These are phyloP conservation scores for Ochropleura leucogaster DNA, from an alignment of 2,888 invertebrate genomes.

Conservation along the genomic window DNA sequence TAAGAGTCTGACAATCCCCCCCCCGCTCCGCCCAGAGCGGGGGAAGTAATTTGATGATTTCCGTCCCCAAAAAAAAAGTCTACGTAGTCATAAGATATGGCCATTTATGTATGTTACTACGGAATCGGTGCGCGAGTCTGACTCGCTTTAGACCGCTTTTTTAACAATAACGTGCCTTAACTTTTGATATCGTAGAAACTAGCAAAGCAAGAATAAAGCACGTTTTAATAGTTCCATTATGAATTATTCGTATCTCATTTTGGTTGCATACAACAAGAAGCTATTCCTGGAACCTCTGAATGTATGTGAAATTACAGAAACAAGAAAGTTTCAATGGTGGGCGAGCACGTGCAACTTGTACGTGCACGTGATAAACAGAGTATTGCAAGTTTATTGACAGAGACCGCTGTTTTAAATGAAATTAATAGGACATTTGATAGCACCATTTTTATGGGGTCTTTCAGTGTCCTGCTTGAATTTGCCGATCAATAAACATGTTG, in stretches of 20 bases:
- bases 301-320: background rate
- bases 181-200: too few species aligned
- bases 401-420: background rate
- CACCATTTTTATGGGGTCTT: background rate
- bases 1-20: too few species aligned
- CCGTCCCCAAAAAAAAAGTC: too few species aligned
- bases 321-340: background rate
- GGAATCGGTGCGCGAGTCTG: too few species aligned
- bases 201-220: background rate
- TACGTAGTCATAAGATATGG: too few species aligned
- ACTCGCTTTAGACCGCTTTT: too few species aligned
- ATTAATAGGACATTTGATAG: background rate
- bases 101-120: too few species aligned
- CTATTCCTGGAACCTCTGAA: background rate
- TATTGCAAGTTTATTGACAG: background rate
- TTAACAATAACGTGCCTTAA: too few species aligned
- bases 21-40: too few species aligned
- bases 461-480: background rate
- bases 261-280: background rate
- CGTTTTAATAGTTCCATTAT: background rate
- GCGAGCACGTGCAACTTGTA: slow-evolving; percentile 13
- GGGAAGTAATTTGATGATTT: too few species aligned
- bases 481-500: background rate
- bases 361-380: background rate
- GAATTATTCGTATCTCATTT: background rate